Conservation (phyloP, 92 coral and sea anemone genomes). For the Heteractis magnifica region DNA sequence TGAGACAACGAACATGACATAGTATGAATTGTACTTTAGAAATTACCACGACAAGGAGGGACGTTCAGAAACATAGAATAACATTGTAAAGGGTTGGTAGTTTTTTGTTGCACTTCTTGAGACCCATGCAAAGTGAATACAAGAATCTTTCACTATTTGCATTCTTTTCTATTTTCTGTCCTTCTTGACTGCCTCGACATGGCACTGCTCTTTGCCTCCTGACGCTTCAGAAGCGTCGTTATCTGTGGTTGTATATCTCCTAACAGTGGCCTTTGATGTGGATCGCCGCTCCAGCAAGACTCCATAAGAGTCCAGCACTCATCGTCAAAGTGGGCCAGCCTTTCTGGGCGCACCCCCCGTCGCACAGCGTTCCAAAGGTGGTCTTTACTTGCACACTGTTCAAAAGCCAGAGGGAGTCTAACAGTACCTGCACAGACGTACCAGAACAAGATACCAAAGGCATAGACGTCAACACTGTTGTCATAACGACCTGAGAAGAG, state of each 20-base stretch:
- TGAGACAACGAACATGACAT: too few relatives aligned
- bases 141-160: background rate
- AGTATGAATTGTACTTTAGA: too few relatives aligned
- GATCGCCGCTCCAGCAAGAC: slow-evolving; percentile 94
- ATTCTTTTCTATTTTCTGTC: slow-evolving; percentile 26
- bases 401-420: slow-evolving; percentile 91
- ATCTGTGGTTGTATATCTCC: slow-evolving; percentile 80
- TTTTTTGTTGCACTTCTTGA: too few relatives aligned
- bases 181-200: slow-evolving; percentile 48
- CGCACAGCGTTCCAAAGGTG: slow-evolving; percentile 97
- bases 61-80: too few relatives aligned
- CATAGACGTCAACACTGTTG: slow-evolving; percentile 99
- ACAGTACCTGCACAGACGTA: slow-evolving; percentile 97
- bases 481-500: slow-evolving; percentile 97
- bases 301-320: slow-evolving; percentile 96
- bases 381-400: slow-evolving; percentile 97
- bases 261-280: slow-evolving; percentile 85
- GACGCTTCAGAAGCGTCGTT: slow-evolving; percentile 58
- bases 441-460: slow-evolving; percentile 98
- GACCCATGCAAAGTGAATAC: background rate
- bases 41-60: too few relatives aligned
- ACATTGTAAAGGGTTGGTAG: too few relatives aligned
- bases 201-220: slow-evolving; percentile 61
- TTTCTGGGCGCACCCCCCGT: slow-evolving; percentile 94
- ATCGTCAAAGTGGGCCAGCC: slow-evolving; percentile 87